Evolutionary conservation across 2,113 vertebrate genomes (phyloP), one percentile per base, ranked within the genome.

Genomic region (Passer domesticus): DNA sequence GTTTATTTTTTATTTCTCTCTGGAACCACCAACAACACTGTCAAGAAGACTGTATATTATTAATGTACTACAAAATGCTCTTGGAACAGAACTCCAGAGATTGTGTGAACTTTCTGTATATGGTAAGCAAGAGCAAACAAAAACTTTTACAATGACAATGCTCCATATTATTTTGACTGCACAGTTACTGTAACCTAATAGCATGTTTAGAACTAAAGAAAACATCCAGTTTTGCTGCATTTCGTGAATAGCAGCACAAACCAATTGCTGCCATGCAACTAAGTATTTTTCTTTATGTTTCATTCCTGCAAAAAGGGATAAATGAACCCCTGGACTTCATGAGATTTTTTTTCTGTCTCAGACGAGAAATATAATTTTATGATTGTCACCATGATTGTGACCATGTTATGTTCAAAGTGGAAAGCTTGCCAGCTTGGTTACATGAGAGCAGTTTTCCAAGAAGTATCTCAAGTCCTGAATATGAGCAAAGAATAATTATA

Each of bases 1-100:
- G 43, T 74, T 92, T 59, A 67, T 77, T 90, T 87, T 84, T 87
- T 91, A 33, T 82, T 85, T 90, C n/a, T 83, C 74, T 89, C 43
- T 87, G 49, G 12, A 73, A 74, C 23, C 31, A 5, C 33, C 76
- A 90, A 50, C 19, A 92, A 46, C 35, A 59, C 37, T 77, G n/a
- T 83, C 53, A 74, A 76, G 67, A 88, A 88, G 69, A 23, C 16
- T 73, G 18, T 75, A 22, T 73, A 53, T 80, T 85, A 83, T 74
- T 83, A 74, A 62, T 62, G 50, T 13, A n/a, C 30, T 94, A 70
- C 30, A 86, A 87, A 88, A 91, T 66, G 30, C 30, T 74, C 33
- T 56, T 93, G 64, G 35, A 91, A 74, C 15, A 84, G 44, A 69
- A 47, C 59, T 89, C 43, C 35, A 66, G 56, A 74, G 50, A 73